phyloP scores from a whole-genome alignment of 2,888 invertebrate genomes.

The Microchrysa polita region DNA sequence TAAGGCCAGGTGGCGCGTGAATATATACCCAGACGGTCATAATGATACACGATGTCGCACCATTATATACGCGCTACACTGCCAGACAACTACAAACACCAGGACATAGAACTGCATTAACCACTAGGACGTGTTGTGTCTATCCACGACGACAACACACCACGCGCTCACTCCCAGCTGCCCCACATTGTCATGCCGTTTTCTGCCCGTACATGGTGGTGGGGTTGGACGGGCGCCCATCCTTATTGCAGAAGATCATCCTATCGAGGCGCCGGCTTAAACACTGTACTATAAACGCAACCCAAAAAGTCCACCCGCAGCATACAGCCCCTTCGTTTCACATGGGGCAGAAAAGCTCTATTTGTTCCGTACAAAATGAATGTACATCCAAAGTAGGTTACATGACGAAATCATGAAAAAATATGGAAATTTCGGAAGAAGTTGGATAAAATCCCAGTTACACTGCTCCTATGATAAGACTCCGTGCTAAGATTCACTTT shows the following conservation, averaged over 20 bases:
- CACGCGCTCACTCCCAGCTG: constrained; percentile 4
- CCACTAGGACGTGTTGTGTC: constrained; percentile 33
- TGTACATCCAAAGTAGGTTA: constrained; percentile 29
- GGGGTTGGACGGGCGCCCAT: neutral
- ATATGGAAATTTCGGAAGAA: neutral
- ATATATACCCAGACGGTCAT: constrained; percentile 33
- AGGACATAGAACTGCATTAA: constrained; percentile 27
- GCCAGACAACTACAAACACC: neutral
- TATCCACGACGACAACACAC: constrained; percentile 13
- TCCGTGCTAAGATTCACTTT: too few relatives aligned
- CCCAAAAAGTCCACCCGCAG: constrained; percentile 5
- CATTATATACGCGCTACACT: neutral
- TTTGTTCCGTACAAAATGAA: neutral
- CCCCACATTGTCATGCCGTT: neutral
- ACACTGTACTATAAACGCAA: constrained; percentile 6
- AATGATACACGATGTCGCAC: constrained; percentile 24
- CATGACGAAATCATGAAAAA: constrained; percentile 10
- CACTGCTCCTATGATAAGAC: too few relatives aligned
- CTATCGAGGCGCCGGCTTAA: neutral
- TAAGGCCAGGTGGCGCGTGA: constrained; percentile 40
- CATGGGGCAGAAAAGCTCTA: constrained; percentile 3
- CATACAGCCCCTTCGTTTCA: neutral
- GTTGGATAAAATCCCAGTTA: neutral
- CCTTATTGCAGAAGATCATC: neutral
- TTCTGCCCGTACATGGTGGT: neutral